phyloP scores from a whole-genome alignment of 2,113 vertebrate species.

The Mungos mungo region DNA sequence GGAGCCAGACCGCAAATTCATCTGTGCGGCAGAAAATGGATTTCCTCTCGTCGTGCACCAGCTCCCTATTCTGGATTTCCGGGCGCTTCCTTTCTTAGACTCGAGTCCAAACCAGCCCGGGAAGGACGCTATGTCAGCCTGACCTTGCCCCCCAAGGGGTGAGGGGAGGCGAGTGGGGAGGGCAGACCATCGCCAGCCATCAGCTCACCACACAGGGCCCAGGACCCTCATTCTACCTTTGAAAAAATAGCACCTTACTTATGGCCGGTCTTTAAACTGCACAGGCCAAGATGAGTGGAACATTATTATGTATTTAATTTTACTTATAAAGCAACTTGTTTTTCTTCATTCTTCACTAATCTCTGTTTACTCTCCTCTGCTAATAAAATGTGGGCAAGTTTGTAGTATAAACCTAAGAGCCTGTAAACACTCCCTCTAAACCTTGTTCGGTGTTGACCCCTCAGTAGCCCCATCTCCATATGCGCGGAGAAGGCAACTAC shows the following conservation, averaged over 20 bases:
- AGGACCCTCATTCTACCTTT: background rate
- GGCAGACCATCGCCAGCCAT: background rate
- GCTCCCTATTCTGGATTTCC: constrained; percentile 49
- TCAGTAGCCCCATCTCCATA: background rate
- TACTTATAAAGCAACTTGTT: background rate
- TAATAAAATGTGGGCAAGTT: background rate
- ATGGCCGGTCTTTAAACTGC: background rate
- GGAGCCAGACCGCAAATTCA: background rate
- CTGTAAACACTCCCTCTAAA: background rate
- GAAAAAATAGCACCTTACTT: background rate
- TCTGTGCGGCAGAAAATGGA: constrained; percentile 32
- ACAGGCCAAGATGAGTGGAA: background rate
- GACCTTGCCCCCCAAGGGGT: background rate
- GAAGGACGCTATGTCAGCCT: background rate
- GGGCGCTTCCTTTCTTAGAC: constrained; percentile 57
- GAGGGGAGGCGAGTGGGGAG: background rate
- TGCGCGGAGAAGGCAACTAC: background rate
- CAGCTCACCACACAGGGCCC: background rate
- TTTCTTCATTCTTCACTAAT: background rate
- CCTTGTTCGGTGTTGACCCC: background rate
- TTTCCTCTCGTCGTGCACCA: constrained; percentile 12
- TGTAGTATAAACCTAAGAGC: background rate
- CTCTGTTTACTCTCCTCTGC: background rate
- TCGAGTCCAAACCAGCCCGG: constrained; percentile 4
- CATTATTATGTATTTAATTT: background rate